These are phyloP conservation scores for Koerneria pararmatus DNA, from an alignment of 2,888 invertebrate genomes.

Conservation along the genomic window DNA sequence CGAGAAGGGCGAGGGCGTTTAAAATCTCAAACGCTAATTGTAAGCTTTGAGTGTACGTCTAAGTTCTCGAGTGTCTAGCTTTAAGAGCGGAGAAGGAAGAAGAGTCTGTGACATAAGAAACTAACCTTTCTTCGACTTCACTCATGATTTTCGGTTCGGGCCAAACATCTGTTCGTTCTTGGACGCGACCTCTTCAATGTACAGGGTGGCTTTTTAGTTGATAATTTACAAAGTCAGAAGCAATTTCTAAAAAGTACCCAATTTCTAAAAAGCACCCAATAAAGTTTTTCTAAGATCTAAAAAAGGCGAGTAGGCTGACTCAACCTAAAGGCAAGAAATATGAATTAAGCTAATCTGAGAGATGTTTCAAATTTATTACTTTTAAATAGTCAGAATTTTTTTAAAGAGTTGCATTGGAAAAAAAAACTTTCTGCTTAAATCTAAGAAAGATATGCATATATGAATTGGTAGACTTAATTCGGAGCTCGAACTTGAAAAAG, in stretches of 20 bases:
- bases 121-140: constrained; percentile 45
- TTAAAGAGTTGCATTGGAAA: too few species aligned
- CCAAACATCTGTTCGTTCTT: constrained; percentile 56
- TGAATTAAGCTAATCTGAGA: too few species aligned
- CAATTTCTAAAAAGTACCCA: too few species aligned
- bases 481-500: neutral
- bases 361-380: too few species aligned
- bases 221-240: too few species aligned
- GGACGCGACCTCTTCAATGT: constrained; percentile 29
- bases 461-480: neutral
- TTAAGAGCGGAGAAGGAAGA: neutral
- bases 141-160: constrained; percentile 50
- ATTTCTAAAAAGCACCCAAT: too few species aligned
- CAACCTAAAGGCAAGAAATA: neutral
- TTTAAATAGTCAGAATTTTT: too few species aligned
- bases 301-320: neutral
- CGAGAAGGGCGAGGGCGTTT: too few species aligned
- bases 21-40: too few species aligned
- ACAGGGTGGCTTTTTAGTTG: neutral
- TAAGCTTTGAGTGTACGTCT: neutral
- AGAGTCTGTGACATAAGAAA: neutral
- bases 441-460: neutral
- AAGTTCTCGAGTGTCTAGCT: neutral
- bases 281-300: neutral
- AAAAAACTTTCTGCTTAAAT: too few species aligned